Conservation (phyloP, 2,888 invertebrate genomes). For the Ophion obscuratus region DNA sequence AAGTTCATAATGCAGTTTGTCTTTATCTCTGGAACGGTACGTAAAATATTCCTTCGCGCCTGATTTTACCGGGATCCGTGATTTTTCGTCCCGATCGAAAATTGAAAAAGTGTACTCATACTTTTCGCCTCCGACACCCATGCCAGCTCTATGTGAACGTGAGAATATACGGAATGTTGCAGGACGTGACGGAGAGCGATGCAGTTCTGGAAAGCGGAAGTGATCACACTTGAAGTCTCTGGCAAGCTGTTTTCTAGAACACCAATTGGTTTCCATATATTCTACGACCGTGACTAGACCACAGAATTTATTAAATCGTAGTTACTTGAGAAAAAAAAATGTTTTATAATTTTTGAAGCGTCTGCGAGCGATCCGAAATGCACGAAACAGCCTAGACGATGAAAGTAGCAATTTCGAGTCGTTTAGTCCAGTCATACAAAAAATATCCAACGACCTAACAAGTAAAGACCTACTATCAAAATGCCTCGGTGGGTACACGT, state of each 20-base stretch:
- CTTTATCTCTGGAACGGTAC: too few relatives aligned
- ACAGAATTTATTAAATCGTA: background rate
- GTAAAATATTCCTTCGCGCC: too few relatives aligned
- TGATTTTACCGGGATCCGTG: background rate
- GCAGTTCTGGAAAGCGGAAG: background rate
- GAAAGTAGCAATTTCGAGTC: too few relatives aligned
- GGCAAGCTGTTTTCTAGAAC: constrained; percentile 9
- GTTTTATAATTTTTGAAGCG: too few relatives aligned
- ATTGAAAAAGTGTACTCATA: background rate
- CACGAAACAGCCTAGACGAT: too few relatives aligned
- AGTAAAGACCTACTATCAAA: too few relatives aligned
- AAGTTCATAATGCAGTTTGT: too few relatives aligned
- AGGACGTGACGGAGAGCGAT: background rate
- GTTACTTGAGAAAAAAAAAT: background rate
- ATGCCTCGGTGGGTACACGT: too few relatives aligned
- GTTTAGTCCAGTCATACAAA: too few relatives aligned
- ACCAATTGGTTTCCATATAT: constrained; percentile 47
- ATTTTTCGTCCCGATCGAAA: background rate
- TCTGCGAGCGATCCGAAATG: too few relatives aligned
- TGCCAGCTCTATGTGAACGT: background rate
- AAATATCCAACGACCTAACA: too few relatives aligned
- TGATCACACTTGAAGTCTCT: background rate
- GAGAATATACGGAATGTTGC: background rate
- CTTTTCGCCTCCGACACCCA: background rate
- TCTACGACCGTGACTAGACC: constrained; percentile 21